Evolutionary conservation across 2,888 invertebrate species (phyloP).

Genomic region (Timandra comae): DNA sequence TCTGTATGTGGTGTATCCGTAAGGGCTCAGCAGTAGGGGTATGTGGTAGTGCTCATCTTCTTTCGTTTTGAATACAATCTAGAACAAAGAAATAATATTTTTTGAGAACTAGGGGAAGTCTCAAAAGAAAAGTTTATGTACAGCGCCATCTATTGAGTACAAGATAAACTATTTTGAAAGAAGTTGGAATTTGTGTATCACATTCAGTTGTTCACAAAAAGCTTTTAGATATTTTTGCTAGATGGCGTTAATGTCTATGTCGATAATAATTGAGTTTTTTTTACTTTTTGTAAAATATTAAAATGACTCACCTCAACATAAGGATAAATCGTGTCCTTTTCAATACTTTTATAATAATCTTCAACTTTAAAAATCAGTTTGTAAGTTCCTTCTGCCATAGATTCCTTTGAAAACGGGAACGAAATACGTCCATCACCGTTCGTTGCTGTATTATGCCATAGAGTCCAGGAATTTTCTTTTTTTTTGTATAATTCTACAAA

Average conservation of each 20-base stretch:
- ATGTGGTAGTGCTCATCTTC: conserved; percentile 84
- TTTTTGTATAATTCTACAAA: conserved; percentile 82
- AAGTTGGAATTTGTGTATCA: too few relatives aligned
- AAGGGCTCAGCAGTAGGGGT: conserved; percentile 84
- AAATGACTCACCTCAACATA: conserved; percentile 80
- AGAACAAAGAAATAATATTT: conserved; percentile 28
- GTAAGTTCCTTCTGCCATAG: conserved; percentile 81
- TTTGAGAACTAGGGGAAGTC: too few relatives aligned
- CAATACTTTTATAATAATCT: conserved; percentile 79
- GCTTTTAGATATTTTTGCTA: not conserved
- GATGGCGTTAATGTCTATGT: not conserved
- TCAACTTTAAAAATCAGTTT: conserved; percentile 85
- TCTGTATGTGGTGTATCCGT: conserved; percentile 86
- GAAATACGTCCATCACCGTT: conserved; percentile 81
- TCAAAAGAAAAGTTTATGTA: too few relatives aligned
- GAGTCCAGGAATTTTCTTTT: conserved; percentile 80
- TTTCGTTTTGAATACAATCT: conserved; percentile 83
- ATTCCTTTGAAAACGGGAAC: conserved; percentile 77
- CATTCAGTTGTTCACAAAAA: too few relatives aligned
- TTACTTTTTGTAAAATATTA: conserved; percentile 1
- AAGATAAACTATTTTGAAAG: too few relatives aligned
- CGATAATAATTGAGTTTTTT: too few relatives aligned
- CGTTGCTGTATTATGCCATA: conserved; percentile 79
- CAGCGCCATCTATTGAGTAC: too few relatives aligned
- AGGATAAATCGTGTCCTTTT: conserved; percentile 83